Evolutionary conservation across 2,113 vertebrate genomes (phyloP).

Genomic region (Acanthochromis polyacanthus): DNA sequence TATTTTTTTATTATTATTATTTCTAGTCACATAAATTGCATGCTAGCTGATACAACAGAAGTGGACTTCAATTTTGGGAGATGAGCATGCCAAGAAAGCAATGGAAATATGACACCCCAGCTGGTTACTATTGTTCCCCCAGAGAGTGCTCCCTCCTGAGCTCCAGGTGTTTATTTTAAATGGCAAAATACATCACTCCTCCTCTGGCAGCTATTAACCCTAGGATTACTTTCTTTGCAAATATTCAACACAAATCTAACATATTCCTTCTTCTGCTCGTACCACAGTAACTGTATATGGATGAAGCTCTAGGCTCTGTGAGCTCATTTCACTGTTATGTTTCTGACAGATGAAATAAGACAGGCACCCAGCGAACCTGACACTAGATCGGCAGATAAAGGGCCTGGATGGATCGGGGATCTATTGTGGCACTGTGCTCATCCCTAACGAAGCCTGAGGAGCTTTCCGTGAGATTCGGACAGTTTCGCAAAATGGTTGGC

Average conservation of each 20-base stretch:
- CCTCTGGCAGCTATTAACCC: constrained; percentile 4
- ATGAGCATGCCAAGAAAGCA: constrained; percentile 20
- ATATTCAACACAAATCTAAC: constrained; percentile 7
- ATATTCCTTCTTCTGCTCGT: constrained; percentile 9
- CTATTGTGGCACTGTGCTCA: constrained; percentile 25
- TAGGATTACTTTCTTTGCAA: background rate
- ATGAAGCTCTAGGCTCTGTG: constrained; percentile 35
- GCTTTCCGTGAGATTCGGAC: constrained; percentile 24
- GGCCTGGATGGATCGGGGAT: constrained; percentile 12
- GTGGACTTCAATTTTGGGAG: constrained; percentile 1
- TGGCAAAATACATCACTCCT: constrained; percentile 1
- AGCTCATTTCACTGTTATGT: constrained; percentile 31
- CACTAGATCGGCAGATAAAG: constrained; percentile 46
- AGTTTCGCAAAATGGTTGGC: background rate
- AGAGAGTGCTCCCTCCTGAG: constrained; percentile 12
- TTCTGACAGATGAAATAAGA: constrained; percentile 39
- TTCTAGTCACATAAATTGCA: background rate
- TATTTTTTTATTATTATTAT: background rate
- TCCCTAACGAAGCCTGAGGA: constrained; percentile 1
- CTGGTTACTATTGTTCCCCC: constrained; percentile 27
- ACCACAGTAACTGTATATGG: background rate
- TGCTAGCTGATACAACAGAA: constrained; percentile 1
- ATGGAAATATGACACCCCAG: constrained; percentile 45
- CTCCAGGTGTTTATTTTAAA: constrained; percentile 33
- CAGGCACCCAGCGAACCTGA: constrained; percentile 42